Evolutionary conservation across 2,888 invertebrate genomes (phyloP), one percentile per base, ranked within the genome.

Genomic region (Cheilosia urbana): DNA sequence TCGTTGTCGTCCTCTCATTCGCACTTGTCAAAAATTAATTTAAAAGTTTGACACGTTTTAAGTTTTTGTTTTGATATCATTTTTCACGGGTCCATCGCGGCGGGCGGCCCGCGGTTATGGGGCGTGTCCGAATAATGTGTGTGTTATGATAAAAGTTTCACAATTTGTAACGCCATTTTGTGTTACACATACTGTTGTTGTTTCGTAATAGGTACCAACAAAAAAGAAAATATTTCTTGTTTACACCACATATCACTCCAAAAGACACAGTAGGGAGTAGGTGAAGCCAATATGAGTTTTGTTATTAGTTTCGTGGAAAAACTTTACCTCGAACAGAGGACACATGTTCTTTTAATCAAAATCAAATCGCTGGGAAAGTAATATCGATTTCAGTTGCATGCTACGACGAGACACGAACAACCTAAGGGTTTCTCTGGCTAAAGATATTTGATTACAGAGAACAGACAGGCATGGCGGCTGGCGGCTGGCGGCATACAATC

Each of bases 11-110:
- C 30, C 53, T 45, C 40, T 17, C 34, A 45, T 40, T 47, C 19
- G 55, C 45, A 69, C 77, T 75, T 68, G 21, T 77, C 72, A 77
- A 85, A 85, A 85, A 85, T 85, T 85, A 81, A 85, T 85, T 85
- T 85, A 85, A 85, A 85, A 85, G 85, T 85, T 85, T 81, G 58
- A 81, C 85, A 85, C 77, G 77, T 85, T 81, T 81, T 72, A 72
- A 85, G 85, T 85, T 85, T 85, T 24, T 77, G 62, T 85, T 85
- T 24, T 77, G 62, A 63, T 77, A 81, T 81, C 68, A 66, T 71
- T 71, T 68, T 66, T 17, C 63, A 51, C 60, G 42, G 21, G 42
- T 73, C 68, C 49, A 19, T 42, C 19, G 49, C 19, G 21, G 19
- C 0, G 4, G 19, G 0, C 4, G 21, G 21, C 7, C 1, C 21